These are phyloP conservation scores for Eucera pruinosa DNA, from an alignment of 2,888 invertebrate genomes.

Conservation along the genomic window DNA sequence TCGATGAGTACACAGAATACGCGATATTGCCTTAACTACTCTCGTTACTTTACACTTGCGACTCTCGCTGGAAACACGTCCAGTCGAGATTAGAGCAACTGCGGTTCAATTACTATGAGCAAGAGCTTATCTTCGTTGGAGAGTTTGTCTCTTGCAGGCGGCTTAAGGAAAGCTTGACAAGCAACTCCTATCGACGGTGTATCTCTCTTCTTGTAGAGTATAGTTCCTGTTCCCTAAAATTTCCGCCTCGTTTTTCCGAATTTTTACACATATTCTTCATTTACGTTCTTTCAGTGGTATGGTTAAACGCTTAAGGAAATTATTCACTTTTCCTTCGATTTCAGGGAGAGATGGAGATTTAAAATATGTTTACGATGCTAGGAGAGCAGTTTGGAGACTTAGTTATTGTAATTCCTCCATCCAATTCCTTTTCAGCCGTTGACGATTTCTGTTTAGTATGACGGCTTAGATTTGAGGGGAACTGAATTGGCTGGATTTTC, in stretches of 20 bases:
- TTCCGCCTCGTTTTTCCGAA: conserved; percentile 7
- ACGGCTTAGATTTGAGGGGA: too few relatives aligned
- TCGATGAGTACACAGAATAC: conserved; percentile 33
- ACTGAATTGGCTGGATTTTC: too few relatives aligned
- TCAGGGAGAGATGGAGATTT: conserved; percentile 23
- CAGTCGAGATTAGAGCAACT: conserved; percentile 59
- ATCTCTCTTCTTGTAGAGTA: not conserved
- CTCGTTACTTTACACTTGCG: conserved; percentile 55
- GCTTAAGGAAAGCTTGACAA: conserved; percentile 48
- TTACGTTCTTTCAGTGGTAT: conserved; percentile 23
- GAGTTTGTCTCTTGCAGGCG: conserved; percentile 47
- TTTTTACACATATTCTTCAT: conserved; percentile 21
- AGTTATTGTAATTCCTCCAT: conserved; percentile 57
- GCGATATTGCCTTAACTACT: conserved; percentile 45
- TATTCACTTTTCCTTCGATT: conserved; percentile 3
- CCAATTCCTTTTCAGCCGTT: conserved; percentile 48
- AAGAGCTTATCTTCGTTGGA: conserved; percentile 60
- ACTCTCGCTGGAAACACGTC: conserved; percentile 55
- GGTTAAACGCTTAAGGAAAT: conserved; percentile 50
- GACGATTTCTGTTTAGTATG: not conserved
- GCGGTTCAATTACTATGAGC: conserved; percentile 64
- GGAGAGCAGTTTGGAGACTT: conserved; percentile 25
- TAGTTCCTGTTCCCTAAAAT: not conserved
- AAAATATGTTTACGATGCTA: conserved; percentile 32
- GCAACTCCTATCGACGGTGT: conserved; percentile 36